phyloP scores from a whole-genome alignment of 2,888 invertebrate species.

The Tetranychus truncatus region DNA sequence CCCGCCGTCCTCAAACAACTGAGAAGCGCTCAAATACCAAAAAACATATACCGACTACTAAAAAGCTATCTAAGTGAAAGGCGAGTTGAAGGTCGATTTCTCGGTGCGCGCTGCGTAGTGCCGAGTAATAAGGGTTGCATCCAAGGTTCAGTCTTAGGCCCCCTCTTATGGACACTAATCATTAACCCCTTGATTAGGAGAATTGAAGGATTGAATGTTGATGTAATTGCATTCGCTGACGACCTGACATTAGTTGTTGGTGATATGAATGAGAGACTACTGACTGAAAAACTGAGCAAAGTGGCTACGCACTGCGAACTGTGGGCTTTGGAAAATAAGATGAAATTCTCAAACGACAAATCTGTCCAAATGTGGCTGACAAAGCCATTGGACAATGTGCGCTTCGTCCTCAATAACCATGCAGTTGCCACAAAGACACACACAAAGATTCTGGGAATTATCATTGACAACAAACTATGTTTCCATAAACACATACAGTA shows the following conservation, averaged over 20 bases:
- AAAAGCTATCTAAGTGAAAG: slow-evolving; percentile 6
- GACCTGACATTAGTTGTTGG: not conserved
- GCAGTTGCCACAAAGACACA: too few species aligned
- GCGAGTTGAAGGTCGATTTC: not conserved
- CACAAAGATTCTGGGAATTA: not conserved
- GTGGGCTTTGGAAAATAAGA: not conserved
- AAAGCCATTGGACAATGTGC: not conserved
- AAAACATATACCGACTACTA: not conserved
- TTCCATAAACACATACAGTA: not conserved
- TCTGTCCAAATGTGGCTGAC: not conserved
- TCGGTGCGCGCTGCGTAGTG: not conserved
- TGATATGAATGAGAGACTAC: rapidly evolving
- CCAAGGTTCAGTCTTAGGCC: slow-evolving; percentile 11
- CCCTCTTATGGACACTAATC: slow-evolving; percentile 15
- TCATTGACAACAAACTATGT: not conserved
- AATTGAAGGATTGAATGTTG: not conserved
- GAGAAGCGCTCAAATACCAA: not conserved
- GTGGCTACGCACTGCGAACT: not conserved
- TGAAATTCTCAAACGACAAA: not conserved
- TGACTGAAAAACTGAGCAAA: too few species aligned
- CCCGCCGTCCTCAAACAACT: not conserved
- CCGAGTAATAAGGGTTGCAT: slow-evolving; percentile 5
- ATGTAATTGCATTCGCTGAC: slow-evolving; percentile 8
- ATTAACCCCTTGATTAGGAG: not conserved
- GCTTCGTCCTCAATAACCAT: not conserved